Conservation (phyloP, 1,140 invertebrate genomes). For the Littorina saxatilis region DNA sequence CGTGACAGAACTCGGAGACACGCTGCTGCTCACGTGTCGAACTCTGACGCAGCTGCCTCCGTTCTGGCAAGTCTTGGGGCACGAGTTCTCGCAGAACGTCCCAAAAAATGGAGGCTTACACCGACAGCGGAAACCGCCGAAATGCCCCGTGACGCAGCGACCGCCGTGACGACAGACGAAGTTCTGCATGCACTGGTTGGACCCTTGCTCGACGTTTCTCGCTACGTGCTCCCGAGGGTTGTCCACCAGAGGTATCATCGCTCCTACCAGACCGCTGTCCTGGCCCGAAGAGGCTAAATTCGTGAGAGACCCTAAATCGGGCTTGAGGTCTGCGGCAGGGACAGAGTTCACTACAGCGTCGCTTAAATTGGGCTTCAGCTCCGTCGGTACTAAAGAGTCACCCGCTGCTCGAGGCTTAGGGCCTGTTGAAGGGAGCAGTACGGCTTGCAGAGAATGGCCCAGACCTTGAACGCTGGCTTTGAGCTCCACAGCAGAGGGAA, state of each 20-base stretch:
- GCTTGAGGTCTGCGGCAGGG: too few species aligned
- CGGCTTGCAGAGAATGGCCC: too few species aligned
- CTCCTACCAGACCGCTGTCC: not conserved
- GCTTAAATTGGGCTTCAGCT: too few species aligned
- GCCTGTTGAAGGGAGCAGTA: too few species aligned
- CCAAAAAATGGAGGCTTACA: constrained; percentile 16
- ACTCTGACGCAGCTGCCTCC: constrained; percentile 9
- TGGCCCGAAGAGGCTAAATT: too few species aligned
- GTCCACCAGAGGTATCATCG: not conserved
- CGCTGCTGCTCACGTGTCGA: not conserved
- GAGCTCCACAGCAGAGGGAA: too few species aligned
- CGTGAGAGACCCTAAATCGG: too few species aligned
- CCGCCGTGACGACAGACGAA: constrained; percentile 29
- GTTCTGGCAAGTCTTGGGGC: constrained; percentile 12
- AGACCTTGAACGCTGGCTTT: too few species aligned
- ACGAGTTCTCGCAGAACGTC: constrained; percentile 30
- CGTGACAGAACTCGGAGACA: not conserved
- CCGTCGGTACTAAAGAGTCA: too few species aligned
- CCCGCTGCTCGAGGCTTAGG: too few species aligned
- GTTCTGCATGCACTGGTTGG: constrained; percentile 28
- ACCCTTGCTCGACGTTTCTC: constrained; percentile 21
- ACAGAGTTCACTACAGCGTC: too few species aligned
- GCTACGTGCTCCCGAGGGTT: constrained; percentile 13
- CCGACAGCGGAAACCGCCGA: constrained; percentile 16
- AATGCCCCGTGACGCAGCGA: constrained; percentile 1